These are phyloP conservation scores for Meteorus colon DNA, from an alignment of 2,888 invertebrate species.

Conservation along the genomic window DNA sequence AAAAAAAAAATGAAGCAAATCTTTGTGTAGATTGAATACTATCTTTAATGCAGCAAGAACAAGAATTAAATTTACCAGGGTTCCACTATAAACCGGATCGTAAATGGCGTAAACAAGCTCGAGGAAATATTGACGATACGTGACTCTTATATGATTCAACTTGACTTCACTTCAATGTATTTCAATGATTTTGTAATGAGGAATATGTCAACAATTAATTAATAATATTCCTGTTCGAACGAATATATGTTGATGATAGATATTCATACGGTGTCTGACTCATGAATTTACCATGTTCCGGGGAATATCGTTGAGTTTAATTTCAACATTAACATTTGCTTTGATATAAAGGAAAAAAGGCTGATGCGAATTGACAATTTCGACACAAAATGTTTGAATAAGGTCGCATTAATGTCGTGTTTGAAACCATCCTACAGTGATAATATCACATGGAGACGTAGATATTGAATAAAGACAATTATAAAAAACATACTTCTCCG, in stretches of 20 bases:
- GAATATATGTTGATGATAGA: not conserved
- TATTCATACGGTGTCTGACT: not conserved
- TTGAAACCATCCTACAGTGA: no score
- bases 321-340: not conserved
- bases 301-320: not conserved
- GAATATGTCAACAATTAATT: not conserved
- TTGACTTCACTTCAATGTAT: not conserved
- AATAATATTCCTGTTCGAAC: not conserved
- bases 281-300: not conserved
- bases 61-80: not conserved
- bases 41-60: constrained; percentile 8
- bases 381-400: no score
- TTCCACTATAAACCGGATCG: constrained; percentile 22
- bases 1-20: no score
- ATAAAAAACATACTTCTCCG: not conserved
- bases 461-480: not conserved
- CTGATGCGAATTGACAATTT: no score
- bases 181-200: not conserved
- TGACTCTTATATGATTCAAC: constrained; percentile 7
- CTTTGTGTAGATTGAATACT: no score
- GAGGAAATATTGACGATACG: constrained; percentile 23
- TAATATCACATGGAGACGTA: no score
- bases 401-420: no score
- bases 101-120: constrained; percentile 25
- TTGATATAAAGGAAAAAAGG: not conserved